Conservation (phyloP, 2,113 vertebrate genomes). For the Otolemur garnettii region DNA sequence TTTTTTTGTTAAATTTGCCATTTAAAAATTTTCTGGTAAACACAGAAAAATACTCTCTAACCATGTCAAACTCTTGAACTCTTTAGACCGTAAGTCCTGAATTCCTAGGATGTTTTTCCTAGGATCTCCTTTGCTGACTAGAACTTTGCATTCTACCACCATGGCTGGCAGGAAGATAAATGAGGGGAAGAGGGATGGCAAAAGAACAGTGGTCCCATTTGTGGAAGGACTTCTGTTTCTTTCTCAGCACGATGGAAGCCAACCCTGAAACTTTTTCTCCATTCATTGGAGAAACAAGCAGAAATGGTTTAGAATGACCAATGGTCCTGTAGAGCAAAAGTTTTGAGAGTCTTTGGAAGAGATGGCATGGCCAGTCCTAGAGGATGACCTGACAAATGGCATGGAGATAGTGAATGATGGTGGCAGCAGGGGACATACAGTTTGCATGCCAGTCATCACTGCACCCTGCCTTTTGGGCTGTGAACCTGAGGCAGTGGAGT, state of each 20-base stretch:
- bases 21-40: not conserved
- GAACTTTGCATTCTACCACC: not conserved
- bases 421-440: not conserved
- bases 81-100: not conserved
- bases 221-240: not conserved
- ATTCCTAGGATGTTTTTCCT: not conserved
- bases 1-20: not conserved
- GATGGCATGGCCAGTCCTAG: not conserved
- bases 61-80: not conserved
- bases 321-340: not conserved
- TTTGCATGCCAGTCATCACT: not conserved
- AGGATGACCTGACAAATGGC: not conserved
- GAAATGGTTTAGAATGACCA: not conserved
- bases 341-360: not conserved
- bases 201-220: not conserved
- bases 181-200: not conserved
- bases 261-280: not conserved
- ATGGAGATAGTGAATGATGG: no score
- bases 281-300: not conserved
- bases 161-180: not conserved
- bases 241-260: not conserved
- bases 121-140: not conserved
- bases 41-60: not conserved
- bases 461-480: fast-evolving
- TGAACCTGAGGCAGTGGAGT: not conserved